phyloP scores from a whole-genome alignment of 2,797 vertebrate species.

The Chelon auratus region DNA sequence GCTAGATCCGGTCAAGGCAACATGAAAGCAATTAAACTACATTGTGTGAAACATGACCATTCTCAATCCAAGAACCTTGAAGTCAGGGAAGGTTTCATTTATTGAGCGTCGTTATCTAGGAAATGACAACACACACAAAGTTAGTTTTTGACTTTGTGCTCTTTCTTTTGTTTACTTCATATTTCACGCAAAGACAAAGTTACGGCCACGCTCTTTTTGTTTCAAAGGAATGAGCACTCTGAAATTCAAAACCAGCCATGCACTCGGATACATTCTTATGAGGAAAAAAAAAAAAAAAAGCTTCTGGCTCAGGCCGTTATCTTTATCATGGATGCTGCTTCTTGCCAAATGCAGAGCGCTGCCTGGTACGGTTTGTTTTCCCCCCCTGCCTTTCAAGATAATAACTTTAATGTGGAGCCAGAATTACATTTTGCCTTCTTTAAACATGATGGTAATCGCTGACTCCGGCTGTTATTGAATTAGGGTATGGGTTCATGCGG shows the following conservation, averaged over 20 bases:
- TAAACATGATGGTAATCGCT: constrained; percentile 85
- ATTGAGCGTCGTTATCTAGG: constrained; percentile 1
- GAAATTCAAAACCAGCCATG: constrained; percentile 59
- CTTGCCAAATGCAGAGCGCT: constrained; percentile 43
- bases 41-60: constrained; percentile 11
- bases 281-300: constrained; percentile 31
- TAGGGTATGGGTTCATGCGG: constrained; percentile 65
- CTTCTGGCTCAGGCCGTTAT: constrained; percentile 64
- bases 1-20: background rate
- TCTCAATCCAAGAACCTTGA: constrained; percentile 6
- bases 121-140: constrained; percentile 15
- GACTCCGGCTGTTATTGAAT: constrained; percentile 83
- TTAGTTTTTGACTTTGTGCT: constrained; percentile 52
- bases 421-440: constrained; percentile 86
- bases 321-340: constrained; percentile 69
- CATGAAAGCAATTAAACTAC: constrained; percentile 28
- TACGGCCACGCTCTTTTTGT: constrained; percentile 57
- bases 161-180: constrained; percentile 58
- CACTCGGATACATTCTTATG: constrained; percentile 64
- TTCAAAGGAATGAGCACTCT: constrained; percentile 51
- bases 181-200: constrained; percentile 70
- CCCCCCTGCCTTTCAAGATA: constrained; percentile 81
- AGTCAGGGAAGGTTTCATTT: constrained; percentile 1
- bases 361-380: constrained; percentile 43
- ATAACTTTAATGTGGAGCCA: constrained; percentile 85